Evolutionary conservation across 2,888 invertebrate genomes (phyloP), one percentile per base, ranked within the genome.

Genomic region (Rhyacophila evoluta): DNA sequence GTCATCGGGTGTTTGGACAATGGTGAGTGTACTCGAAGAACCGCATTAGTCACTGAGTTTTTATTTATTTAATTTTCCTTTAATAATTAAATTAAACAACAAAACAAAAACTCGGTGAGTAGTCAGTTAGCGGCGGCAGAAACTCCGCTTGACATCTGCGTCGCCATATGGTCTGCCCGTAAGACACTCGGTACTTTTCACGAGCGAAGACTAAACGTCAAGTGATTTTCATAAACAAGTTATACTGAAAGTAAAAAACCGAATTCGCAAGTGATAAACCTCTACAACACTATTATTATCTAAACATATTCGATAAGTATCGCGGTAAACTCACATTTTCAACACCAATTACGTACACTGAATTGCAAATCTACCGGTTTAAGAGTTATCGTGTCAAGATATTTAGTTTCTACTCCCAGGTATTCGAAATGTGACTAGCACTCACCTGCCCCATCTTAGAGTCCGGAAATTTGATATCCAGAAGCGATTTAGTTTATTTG

Each of bases 131-230:
- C 39, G 12, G 4, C 12, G 15, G 15, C 15, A 12, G 19, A 55
- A 55, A 55, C 55, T 55, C 10, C 55, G 55, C 55, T 10, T 55
- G 55, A 55, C 55, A 55, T 55, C 55, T 55, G 55, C 55, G 55
- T 19, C 55, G 55, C 55, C 55, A 55, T 55, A 55, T 55, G 55
- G 55, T 55, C 55, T 55, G 55, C 55, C 55, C 19, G 55, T 25
- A 55, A 55, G 55, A 25, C 12, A 19, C 55, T 12, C 12, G 10
- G 10, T 8, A 6, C 55, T 10, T 15, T 55, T 6, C 55, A 55
- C 25, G 55, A 12, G 19, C 19, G 10, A 55, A 8, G 39, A 39
- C 12, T 4, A 39, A 12, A 8, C 55, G 19, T 55, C 39, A 39
- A 19, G 19, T 25, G 10, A 33, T 33, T 25, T 55, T 55, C 19